phyloP scores from a whole-genome alignment of 1,140 invertebrate species.

The Plutomurus gul region DNA sequence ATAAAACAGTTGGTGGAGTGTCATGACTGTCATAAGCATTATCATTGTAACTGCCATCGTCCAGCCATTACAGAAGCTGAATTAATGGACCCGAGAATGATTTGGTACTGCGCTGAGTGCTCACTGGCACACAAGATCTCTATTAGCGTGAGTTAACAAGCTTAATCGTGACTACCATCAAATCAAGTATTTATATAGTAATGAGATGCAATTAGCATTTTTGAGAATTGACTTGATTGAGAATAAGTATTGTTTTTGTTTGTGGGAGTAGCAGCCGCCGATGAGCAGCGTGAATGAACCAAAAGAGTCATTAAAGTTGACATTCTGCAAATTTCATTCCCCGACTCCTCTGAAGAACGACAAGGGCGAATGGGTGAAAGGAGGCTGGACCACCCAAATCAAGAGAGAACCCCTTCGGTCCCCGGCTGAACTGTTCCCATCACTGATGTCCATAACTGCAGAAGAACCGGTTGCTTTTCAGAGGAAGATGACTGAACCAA shows the following conservation, averaged over 20 bases:
- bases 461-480: neutral
- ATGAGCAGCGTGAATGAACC: too few species aligned
- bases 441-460: neutral
- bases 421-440: neutral
- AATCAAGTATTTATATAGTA: too few species aligned
- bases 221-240: too few species aligned
- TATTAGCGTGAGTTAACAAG: neutral
- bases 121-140: neutral
- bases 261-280: too few species aligned
- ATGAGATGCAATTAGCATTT: too few species aligned
- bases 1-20: neutral
- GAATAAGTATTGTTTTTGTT: too few species aligned
- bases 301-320: neutral
- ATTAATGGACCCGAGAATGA: neutral
- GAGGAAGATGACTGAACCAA: neutral
- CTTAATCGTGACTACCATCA: too few species aligned
- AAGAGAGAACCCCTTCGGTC: neutral
- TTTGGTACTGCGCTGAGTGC: neutral
- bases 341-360: neutral
- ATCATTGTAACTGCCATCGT: neutral
- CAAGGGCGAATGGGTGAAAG: neutral
- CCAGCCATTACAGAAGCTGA: neutral
- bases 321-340: neutral
- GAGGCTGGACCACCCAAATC: neutral
- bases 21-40: neutral